phyloP scores from a whole-genome alignment of 2,113 vertebrate species.

The Tragelaphus buxtoni region DNA sequence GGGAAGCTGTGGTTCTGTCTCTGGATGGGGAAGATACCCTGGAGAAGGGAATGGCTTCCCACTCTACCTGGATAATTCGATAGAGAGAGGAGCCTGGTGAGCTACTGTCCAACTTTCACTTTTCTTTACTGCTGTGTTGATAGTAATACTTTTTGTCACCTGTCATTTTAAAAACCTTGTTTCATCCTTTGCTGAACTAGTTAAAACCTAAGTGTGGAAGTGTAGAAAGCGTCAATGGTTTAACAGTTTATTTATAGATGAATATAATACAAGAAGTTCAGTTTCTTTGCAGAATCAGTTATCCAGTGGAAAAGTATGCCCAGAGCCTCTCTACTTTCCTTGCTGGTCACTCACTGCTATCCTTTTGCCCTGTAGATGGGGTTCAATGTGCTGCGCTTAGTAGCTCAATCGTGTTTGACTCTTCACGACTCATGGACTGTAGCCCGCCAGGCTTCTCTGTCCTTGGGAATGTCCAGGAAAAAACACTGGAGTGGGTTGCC shows the following conservation, averaged over 20 bases:
- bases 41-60: not conserved
- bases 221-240: accelerated
- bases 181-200: not conserved
- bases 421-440: not conserved
- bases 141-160: not conserved
- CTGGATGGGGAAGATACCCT: not conserved
- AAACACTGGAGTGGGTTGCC: not conserved
- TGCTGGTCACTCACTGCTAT: not conserved
- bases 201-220: not conserved
- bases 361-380: not conserved
- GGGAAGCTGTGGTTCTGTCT: accelerated
- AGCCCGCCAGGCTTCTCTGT: not conserved
- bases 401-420: not conserved
- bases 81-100: not conserved
- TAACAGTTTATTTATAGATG: not conserved
- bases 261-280: not conserved
- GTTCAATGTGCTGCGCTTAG: not conserved
- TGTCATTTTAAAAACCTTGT: not conserved
- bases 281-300: not conserved
- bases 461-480: not conserved
- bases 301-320: not conserved
- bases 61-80: not conserved
- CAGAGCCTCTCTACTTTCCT: not conserved
- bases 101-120: not conserved
- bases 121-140: not conserved